Evolutionary conservation across 2,888 invertebrate species (phyloP), one percentile per base, ranked within the genome.

Genomic region (Syrphus vitripennis): DNA sequence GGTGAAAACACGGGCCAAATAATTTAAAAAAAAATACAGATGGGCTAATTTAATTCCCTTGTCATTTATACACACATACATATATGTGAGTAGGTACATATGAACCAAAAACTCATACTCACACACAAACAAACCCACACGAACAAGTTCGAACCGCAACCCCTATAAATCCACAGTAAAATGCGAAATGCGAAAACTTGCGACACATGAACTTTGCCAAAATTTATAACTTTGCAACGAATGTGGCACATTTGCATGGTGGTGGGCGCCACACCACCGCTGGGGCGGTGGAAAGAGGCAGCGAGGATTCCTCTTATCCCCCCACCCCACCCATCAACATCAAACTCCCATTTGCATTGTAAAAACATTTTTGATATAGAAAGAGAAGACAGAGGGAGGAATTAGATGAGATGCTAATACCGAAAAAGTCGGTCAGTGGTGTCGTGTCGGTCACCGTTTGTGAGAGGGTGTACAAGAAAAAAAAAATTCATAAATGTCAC

Each of bases 161-260:
- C 61, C 19, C 59, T 48, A 71, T 83, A 80, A 80, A 79, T 75
- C 69, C 19, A 70, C 53, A 83, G 59, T 75, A 76, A 83, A 80
- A 83, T 83, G 65, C 70, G 55, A 79, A 79, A 83, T 83, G 79
- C 57, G 80, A 80, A 76, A 76, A 76, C 80, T 80, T 80, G 71
- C 80, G 83, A 67, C 83, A 80, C 83, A 72, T 81, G 72, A 84
- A 77, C 76, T 72, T 69, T 61, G 29, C 57, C 71, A 84, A 84
- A 70, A 80, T 81, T 80, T 84, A 80, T 72, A 81, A 72, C 80
- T 81, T 69, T 65, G 53, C 83, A 57, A 37, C 65, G 70, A 61
- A 70, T 63, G 53, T 69, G 59, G 31, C 63, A 42, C 42, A 34
- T 42, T 40, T 19, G n/a, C n/a, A n/a, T n/a, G n/a, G n/a, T n/a